Conservation (phyloP, 2,113 vertebrate genomes). For the Struthidea cinerea region DNA sequence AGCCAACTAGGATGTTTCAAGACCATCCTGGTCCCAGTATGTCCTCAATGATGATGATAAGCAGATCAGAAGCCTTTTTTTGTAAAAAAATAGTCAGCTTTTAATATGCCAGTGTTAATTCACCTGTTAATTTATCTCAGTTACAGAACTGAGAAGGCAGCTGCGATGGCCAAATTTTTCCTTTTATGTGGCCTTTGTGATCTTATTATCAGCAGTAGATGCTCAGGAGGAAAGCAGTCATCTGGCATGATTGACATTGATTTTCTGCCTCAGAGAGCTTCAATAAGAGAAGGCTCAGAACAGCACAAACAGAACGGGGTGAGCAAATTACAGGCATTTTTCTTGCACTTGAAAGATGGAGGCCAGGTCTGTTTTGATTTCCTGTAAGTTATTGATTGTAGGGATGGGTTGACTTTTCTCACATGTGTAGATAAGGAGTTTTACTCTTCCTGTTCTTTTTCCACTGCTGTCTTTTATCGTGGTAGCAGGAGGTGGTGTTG, state of each 20-base stretch:
- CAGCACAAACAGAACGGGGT: not conserved
- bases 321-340: not conserved
- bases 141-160: not conserved
- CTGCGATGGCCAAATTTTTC: not conserved
- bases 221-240: constrained; percentile 7
- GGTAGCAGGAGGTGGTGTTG: not conserved
- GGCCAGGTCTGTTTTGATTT: not conserved
- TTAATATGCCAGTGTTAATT: not conserved
- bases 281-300: not conserved
- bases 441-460: not conserved
- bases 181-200: not conserved
- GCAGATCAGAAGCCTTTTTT: not conserved
- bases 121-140: not conserved
- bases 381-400: not conserved
- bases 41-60: not conserved
- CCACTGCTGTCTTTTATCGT: not conserved
- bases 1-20: not conserved
- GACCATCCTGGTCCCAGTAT: not conserved
- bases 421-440: not conserved
- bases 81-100: not conserved
- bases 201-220: not conserved
- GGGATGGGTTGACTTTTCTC: not conserved
- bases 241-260: constrained; percentile 2
- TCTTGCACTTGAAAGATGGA: not conserved
- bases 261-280: constrained; percentile 23